Conservation (phyloP, 2,797 vertebrate species). For the Adrianichthys oophorus region DNA sequence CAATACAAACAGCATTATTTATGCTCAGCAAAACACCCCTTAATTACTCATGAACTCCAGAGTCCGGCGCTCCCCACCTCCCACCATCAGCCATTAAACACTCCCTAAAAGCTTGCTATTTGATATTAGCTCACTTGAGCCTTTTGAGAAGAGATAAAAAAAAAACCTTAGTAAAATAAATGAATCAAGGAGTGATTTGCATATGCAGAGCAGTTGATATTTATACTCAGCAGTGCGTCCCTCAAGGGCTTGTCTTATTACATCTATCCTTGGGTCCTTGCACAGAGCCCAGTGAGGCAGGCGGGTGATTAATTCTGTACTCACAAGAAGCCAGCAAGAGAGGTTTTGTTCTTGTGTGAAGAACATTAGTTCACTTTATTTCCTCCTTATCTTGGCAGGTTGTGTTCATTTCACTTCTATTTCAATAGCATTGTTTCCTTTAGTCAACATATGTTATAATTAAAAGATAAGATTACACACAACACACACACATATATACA, state of each 20-base stretch:
- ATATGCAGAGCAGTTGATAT: slow-evolving; percentile 99
- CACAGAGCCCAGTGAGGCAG: slow-evolving; percentile 90
- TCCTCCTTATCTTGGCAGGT: slow-evolving; percentile 35
- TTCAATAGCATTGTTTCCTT: slow-evolving; percentile 39
- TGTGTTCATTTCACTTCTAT: slow-evolving; percentile 31
- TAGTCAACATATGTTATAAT: slow-evolving; percentile 37
- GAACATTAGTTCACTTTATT: slow-evolving; percentile 43
- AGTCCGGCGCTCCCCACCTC: slow-evolving; percentile 87
- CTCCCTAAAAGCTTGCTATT: slow-evolving; percentile 97
- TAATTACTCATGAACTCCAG: slow-evolving; percentile 99
- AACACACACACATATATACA: too few relatives aligned
- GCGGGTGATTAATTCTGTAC: slow-evolving; percentile 98
- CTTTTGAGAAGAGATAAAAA: slow-evolving; percentile 81
- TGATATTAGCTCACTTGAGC: slow-evolving; percentile 99
- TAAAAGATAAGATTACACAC: slow-evolving; percentile 26
- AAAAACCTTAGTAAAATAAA: slow-evolving; percentile 54
- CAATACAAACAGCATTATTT: slow-evolving; percentile 99
- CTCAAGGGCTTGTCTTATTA: slow-evolving; percentile 98
- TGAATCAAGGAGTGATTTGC: slow-evolving; percentile 88
- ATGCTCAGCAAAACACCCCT: slow-evolving; percentile 98
- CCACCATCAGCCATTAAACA: slow-evolving; percentile 98
- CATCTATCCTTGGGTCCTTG: slow-evolving; percentile 93
- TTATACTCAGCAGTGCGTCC: slow-evolving; percentile 90
- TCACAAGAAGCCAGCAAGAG: slow-evolving; percentile 89
- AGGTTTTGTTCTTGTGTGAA: slow-evolving; percentile 64